A percentile compares a stretch with the other conserved stretches of the same genome.
Evolutionary conservation across 2,888 invertebrate genomes (phyloP).

Genomic region (Tenthredo mesomela): DNA sequence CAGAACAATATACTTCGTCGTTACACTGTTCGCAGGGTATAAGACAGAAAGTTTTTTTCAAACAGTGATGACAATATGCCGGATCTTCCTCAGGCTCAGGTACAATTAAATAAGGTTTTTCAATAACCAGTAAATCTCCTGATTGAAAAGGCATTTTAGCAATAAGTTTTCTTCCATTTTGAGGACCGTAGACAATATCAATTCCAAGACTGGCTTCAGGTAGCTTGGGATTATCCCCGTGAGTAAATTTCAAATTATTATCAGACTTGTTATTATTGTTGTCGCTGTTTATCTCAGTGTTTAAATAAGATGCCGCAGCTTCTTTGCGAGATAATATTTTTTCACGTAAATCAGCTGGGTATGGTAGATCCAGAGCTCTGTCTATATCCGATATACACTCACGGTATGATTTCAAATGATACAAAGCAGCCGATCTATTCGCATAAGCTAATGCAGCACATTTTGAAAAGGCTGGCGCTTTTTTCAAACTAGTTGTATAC

Average conservation of each 20-base stretch:
- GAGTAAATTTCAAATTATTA: neutral
- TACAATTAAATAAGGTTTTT: constrained; percentile 43
- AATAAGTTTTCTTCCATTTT: constrained; percentile 36
- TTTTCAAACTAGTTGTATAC: constrained; percentile 19
- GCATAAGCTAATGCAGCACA: constrained; percentile 83
- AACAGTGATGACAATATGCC: constrained; percentile 46
- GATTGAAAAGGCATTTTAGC: constrained; percentile 47
- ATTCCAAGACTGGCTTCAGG: constrained; percentile 24
- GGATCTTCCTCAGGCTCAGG: neutral
- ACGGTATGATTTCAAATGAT: constrained; percentile 81
- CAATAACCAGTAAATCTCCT: constrained; percentile 50
- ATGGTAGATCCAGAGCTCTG: constrained; percentile 80
- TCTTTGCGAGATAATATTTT: constrained; percentile 82
- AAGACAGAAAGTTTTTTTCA: constrained; percentile 36
- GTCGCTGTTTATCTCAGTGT: neutral
- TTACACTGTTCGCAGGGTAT: constrained; percentile 49
- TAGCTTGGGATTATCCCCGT: constrained; percentile 43
- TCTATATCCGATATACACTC: constrained; percentile 85
- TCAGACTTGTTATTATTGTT: neutral
- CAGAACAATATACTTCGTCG: constrained; percentile 45
- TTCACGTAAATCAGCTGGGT: constrained; percentile 81
- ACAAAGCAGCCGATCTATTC: constrained; percentile 87
- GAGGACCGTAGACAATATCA: constrained; percentile 15
- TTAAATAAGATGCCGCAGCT: neutral
- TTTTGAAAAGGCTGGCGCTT: constrained; percentile 75